These are phyloP conservation scores for Steromphala cineraria DNA, from an alignment of 2,888 invertebrate species.

Conservation along the genomic window DNA sequence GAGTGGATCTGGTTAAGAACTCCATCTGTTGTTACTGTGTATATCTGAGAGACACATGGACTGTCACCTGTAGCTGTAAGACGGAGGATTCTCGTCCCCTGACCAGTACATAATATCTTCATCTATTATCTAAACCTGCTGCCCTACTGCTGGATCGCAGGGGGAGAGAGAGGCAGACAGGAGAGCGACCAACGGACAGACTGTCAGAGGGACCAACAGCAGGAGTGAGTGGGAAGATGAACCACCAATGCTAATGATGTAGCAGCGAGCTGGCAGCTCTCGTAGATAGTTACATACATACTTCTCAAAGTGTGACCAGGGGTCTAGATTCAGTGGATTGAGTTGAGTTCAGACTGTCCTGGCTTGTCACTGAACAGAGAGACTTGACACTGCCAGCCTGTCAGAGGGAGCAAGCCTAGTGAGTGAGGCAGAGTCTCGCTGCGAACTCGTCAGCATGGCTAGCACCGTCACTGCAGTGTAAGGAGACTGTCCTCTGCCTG, in stretches of 20 bases:
- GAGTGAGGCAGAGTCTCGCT: no score
- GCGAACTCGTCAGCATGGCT: background rate
- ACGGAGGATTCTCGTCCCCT: background rate
- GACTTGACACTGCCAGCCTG: background rate
- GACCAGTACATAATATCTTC: slow-evolving; percentile 7
- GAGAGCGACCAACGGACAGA: background rate
- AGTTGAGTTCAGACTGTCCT: background rate
- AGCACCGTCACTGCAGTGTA: background rate
- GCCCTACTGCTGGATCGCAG: background rate
- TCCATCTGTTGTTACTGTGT: no score
- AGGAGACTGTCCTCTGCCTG: slow-evolving; percentile 6
- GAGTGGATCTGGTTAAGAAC: no score
- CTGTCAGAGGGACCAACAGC: background rate
- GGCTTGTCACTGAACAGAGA: background rate
- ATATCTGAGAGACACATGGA: no score
- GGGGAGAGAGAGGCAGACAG: background rate
- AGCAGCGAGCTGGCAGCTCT: background rate
- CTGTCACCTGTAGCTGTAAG: background rate
- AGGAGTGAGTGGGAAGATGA: slow-evolving; percentile 7
- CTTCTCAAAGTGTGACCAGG: background rate
- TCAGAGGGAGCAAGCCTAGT: background rate
- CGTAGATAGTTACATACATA: background rate
- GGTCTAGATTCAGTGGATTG: no score
- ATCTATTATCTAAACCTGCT: slow-evolving; percentile 3
- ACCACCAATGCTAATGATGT: slow-evolving; percentile 13